Evolutionary conservation across 2,888 invertebrate species (phyloP), one percentile per base, ranked within the genome.

Genomic region (Macrosiphum euphorbiae): DNA sequence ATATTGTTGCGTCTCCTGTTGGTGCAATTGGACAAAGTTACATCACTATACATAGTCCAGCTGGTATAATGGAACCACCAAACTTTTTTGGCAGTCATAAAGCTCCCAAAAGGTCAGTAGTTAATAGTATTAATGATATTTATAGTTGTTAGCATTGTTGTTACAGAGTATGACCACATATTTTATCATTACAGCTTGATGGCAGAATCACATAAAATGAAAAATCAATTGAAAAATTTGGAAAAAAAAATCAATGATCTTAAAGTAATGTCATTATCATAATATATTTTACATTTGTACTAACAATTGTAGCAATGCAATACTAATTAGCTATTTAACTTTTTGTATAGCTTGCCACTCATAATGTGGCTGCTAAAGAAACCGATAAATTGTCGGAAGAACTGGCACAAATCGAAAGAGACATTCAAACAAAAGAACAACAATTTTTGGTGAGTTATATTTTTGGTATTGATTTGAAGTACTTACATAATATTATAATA

Each of bases 221-320:
- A 97, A 95, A 96, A 96, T 94, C 97, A 97, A 95, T 95, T 97
- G 89, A 96, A 96, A 92, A 96, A 96, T 95, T 96, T 97, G 94
- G 97, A 97, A 95, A 97, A 96, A 95, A 97, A 97, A 95, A 96
- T 97, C 78, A 97, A 97, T 95, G 97, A 97, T 95, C 96, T 97
- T 94, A 97, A 96, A 96, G 96, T 96, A 95, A 55, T 44, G 20
- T 78, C 35, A 35, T 78, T 35, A 5, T 35, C n/a, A 20, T 8
- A 8, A 78, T 35, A 35, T 35, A 8, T 78, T 78, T 35, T 78
- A 35, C 20, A 35, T 24, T 78, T 41, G 13, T 88, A 26, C 41
- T 52, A 35, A 41, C 20, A n/a, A 88, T 88, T 24, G 1, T 35
- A 52, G 20, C 11, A 52, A 47, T 50, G 16, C 35, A 35, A 88